Percentiles rank a stretch among this genome's conserved stretches.
phyloP scores from a whole-genome alignment of 2,888 invertebrate species.

The Megaustenia siamemsis region DNA sequence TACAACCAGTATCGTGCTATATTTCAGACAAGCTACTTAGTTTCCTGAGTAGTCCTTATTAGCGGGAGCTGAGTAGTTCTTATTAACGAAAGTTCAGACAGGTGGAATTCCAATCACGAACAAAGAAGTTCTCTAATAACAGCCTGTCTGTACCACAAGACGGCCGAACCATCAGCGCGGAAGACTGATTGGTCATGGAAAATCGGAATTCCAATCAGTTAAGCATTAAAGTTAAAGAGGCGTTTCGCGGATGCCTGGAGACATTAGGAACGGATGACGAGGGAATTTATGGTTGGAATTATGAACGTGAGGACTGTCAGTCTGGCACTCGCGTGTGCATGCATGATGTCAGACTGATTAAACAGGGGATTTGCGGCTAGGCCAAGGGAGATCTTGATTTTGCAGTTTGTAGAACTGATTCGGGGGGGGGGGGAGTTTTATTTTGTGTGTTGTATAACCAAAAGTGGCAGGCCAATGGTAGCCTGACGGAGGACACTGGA shows the following conservation, averaged over 20 bases:
- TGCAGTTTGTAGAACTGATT: not conserved
- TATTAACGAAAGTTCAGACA: slow-evolving; percentile 3
- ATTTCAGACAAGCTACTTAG: no score
- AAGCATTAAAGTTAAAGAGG: slow-evolving; percentile 44
- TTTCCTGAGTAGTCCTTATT: no score
- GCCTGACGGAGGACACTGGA: no score
- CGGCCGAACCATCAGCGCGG: not conserved
- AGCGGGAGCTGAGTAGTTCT: not conserved
- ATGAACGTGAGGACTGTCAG: slow-evolving; percentile 18
- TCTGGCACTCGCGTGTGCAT: not conserved
- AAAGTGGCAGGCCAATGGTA: no score
- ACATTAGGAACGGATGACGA: not conserved
- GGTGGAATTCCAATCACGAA: not conserved
- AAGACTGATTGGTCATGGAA: slow-evolving; percentile 25
- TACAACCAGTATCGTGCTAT: no score
- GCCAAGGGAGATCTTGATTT: not conserved
- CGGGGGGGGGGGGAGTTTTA: no score
- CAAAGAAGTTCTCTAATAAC: not conserved
- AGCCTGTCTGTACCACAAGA: slow-evolving; percentile 6
- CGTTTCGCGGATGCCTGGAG: slow-evolving; percentile 23
- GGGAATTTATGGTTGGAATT: slow-evolving; percentile 16
- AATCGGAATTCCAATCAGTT: slow-evolving; percentile 44
- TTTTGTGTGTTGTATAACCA: no score
- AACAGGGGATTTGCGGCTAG: not conserved
- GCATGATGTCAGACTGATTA: not conserved